Percentiles rank a stretch among this genome's conserved stretches.
Evolutionary conservation across 2,888 invertebrate genomes (phyloP).

Genomic region (Mylabris sibirica): DNA sequence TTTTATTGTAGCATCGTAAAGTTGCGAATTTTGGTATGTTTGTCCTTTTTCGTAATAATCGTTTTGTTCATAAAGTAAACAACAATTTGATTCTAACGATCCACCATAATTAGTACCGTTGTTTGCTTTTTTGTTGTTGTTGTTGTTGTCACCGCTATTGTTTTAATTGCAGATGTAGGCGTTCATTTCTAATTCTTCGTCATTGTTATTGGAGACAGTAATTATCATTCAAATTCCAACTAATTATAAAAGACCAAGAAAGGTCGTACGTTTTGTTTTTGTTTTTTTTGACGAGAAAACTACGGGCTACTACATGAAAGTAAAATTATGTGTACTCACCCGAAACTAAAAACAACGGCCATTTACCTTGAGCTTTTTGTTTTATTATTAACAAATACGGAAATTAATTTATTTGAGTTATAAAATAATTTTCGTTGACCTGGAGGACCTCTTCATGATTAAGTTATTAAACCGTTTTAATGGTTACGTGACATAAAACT

Average conservation of each 20-base stretch:
- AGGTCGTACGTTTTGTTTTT: background rate
- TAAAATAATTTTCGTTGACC: background rate
- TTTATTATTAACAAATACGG: background rate
- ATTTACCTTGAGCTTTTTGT: constrained; percentile 3
- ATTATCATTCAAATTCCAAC: background rate
- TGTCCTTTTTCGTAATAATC: background rate
- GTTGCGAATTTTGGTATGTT: background rate
- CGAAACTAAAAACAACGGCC: background rate
- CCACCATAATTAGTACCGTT: background rate
- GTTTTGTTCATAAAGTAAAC: background rate
- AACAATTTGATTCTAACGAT: background rate
- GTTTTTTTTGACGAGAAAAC: background rate
- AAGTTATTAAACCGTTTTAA: background rate
- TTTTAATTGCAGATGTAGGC: background rate
- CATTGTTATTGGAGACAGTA: background rate
- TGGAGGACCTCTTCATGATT: background rate
- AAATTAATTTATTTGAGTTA: constrained; percentile 4
- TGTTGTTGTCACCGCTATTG: background rate
- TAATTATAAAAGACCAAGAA: constrained; percentile 7
- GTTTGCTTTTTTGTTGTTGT: background rate
- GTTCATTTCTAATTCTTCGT: background rate
- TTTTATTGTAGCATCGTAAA: background rate
- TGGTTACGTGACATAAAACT: background rate
- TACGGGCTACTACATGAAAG: background rate
- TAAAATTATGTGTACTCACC: constrained; percentile 1